Percentiles rank a stretch among this genome's conserved stretches.
phyloP scores from a whole-genome alignment of 2,797 vertebrate species.

The Clamator glandarius region DNA sequence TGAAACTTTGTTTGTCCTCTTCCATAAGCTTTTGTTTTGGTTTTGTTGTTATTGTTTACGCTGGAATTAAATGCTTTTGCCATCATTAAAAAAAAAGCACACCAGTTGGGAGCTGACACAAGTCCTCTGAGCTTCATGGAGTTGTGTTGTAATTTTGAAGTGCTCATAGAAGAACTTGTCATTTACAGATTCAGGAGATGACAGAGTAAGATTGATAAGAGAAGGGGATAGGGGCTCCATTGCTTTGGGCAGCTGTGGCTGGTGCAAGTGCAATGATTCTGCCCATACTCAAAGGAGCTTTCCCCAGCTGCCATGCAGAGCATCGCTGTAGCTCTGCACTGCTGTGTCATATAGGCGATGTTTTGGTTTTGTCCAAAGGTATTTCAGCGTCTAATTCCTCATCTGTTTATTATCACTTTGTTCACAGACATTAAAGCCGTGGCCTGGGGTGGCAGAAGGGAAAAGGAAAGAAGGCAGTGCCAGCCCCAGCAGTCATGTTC shows the following conservation, averaged over 20 bases:
- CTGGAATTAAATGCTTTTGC: not conserved
- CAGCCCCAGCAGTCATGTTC: not conserved
- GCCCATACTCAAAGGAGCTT: fast-evolving
- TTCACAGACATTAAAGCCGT: not conserved
- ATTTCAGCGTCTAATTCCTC: not conserved
- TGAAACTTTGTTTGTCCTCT: not conserved
- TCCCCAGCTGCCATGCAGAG: fast-evolving
- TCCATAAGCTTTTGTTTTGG: not conserved
- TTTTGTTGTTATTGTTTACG: not conserved
- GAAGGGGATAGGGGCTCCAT: not conserved
- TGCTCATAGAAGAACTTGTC: not conserved
- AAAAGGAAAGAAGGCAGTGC: not conserved
- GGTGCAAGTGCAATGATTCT: not conserved
- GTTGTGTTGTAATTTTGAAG: not conserved
- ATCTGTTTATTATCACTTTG: not conserved
- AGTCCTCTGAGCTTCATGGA: not conserved
- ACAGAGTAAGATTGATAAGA: not conserved
- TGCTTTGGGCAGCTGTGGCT: not conserved
- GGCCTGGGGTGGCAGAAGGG: not conserved
- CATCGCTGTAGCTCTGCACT: not conserved
- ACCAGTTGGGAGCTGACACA: not conserved
- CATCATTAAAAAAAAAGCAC: not conserved
- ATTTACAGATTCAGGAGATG: not conserved
- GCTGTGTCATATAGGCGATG: fast-evolving
- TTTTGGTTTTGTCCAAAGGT: not conserved